These are phyloP conservation scores for Mimachlamys varia DNA, from an alignment of 2,888 invertebrate genomes.

Conservation along the genomic window DNA sequence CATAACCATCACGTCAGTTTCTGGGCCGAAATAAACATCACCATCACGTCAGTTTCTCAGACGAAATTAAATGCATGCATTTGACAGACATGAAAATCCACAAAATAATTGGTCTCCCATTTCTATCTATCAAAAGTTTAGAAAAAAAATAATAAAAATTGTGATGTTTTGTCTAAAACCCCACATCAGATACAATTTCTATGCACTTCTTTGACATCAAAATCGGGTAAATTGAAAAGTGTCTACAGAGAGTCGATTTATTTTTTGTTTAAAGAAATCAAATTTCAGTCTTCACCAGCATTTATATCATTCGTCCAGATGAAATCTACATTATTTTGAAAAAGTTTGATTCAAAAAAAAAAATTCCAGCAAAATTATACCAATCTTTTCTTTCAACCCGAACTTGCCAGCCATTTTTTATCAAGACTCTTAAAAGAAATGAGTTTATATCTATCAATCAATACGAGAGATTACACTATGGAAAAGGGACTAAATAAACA, in stretches of 20 bases:
- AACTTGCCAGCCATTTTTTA: not conserved
- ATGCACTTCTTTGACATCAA: not conserved
- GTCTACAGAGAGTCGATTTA: not conserved
- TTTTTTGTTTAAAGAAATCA: not conserved
- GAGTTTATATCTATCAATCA: not conserved
- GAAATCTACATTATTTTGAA: not conserved
- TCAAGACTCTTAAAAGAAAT: slow-evolving; percentile 3
- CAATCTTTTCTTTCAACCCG: not conserved
- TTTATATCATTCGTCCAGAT: not conserved
- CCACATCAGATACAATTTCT: not conserved
- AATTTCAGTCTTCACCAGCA: not conserved
- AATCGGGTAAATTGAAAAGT: not conserved
- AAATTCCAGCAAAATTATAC: not conserved
- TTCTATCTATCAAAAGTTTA: not conserved
- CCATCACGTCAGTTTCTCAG: not conserved
- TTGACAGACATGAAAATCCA: not conserved
- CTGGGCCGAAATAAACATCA: too few species aligned
- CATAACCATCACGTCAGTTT: too few species aligned
- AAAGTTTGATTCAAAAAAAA: not conserved
- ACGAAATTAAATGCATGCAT: not conserved
- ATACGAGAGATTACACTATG: not conserved
- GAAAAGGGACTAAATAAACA: not conserved
- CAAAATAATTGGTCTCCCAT: not conserved
- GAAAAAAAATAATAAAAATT: not conserved
- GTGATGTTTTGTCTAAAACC: not conserved